These are phyloP conservation scores for Lordiphosa collinella DNA, from an alignment of 1,140 invertebrate genomes.

Conservation along the genomic window DNA sequence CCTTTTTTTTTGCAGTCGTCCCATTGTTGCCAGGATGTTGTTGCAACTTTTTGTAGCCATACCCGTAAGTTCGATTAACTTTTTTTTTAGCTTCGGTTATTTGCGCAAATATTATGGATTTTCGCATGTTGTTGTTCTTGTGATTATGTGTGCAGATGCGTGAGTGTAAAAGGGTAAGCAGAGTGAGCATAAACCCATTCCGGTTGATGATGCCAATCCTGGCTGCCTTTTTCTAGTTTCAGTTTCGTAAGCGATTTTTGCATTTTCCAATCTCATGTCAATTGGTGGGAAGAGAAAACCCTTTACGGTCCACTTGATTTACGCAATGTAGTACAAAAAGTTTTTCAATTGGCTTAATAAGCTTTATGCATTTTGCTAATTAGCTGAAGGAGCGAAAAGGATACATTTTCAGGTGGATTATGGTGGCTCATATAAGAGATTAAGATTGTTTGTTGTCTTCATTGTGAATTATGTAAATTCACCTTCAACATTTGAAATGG, in stretches of 20 bases:
- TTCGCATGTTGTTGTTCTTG: conserved; percentile 18
- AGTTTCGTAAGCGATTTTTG: conserved; percentile 7
- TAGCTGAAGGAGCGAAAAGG: conserved; percentile 6
- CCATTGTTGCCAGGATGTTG: conserved; percentile 6
- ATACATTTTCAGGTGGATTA: too few relatives aligned
- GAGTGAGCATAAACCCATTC: too few relatives aligned
- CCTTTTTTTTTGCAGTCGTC: conserved; percentile 1
- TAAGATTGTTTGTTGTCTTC: too few relatives aligned
- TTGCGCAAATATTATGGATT: conserved; percentile 49
- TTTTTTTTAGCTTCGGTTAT: conserved; percentile 21
- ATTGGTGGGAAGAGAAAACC: neutral
- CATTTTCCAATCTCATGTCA: conserved; percentile 8
- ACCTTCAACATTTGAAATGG: too few relatives aligned
- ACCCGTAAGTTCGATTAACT: conserved; percentile 36
- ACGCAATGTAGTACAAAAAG: conserved; percentile 11
- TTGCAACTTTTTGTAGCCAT: conserved; percentile 15
- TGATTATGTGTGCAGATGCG: conserved; percentile 32
- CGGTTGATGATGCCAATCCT: neutral
- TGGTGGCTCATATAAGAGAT: too few relatives aligned
- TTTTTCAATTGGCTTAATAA: conserved; percentile 34
- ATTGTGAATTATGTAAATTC: too few relatives aligned
- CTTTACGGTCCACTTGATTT: conserved; percentile 15
- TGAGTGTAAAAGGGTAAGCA: conserved; percentile 17
- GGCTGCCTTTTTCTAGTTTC: conserved; percentile 3
- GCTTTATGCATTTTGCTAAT: conserved; percentile 35